Evolutionary conservation across 2,113 vertebrate genomes (phyloP).

Genomic region (Tragelaphus buxtoni): DNA sequence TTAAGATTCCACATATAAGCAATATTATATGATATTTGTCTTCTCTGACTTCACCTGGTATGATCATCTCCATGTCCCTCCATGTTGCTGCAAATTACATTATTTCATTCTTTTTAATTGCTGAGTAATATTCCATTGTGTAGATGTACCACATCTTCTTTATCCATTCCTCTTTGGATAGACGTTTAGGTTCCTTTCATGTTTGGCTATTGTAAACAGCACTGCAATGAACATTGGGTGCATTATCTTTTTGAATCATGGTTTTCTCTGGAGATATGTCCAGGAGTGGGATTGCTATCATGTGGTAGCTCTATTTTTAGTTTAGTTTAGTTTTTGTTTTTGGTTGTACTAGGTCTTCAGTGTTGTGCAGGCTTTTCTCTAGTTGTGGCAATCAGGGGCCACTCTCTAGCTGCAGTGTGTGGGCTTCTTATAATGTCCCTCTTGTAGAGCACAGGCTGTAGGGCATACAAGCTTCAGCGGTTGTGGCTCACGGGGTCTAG

Average conservation of each 20-base stretch:
- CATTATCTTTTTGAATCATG: background rate
- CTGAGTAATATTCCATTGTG: background rate
- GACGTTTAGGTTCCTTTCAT: background rate
- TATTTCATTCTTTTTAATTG: background rate
- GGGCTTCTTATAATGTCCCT: background rate
- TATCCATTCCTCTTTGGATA: background rate
- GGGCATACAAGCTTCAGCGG: background rate
- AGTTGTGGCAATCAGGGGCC: background rate
- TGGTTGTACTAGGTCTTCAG: background rate
- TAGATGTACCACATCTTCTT: background rate
- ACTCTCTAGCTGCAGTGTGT: background rate
- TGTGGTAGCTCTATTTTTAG: background rate
- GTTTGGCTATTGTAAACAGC: background rate
- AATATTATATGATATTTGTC: background rate
- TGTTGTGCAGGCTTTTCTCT: background rate
- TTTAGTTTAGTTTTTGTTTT: background rate
- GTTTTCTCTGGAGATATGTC: background rate
- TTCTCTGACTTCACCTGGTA: background rate
- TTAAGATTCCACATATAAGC: background rate
- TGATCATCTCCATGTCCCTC: background rate
- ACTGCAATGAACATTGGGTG: background rate
- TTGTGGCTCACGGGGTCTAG: background rate
- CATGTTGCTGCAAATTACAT: background rate
- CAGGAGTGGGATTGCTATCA: background rate
- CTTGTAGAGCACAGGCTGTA: background rate